phyloP scores from a whole-genome alignment of 2,113 vertebrate genomes.

The Caloenas nicobarica region DNA sequence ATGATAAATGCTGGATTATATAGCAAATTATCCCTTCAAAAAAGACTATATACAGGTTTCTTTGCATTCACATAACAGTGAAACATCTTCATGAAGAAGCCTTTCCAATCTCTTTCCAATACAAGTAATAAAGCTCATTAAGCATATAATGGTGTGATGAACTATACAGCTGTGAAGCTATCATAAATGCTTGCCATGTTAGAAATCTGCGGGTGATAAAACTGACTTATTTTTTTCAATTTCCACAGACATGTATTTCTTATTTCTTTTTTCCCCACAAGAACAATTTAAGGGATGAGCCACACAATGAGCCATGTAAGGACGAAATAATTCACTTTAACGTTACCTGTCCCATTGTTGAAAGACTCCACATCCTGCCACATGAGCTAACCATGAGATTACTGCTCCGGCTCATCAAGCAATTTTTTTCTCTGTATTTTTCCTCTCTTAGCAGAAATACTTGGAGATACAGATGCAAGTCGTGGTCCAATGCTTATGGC shows the following conservation, averaged over 20 bases:
- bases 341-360: not conserved
- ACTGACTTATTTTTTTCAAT: constrained; percentile 20
- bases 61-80: not conserved
- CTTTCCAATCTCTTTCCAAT: not conserved
- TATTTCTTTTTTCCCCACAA: not conserved
- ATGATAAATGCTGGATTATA: not conserved
- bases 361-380: not conserved
- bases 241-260: not conserved
- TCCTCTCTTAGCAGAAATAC: constrained; percentile 37
- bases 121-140: constrained; percentile 6
- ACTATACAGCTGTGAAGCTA: not conserved
- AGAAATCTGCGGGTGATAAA: constrained; percentile 2
- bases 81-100: not conserved
- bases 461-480: constrained; percentile 51
- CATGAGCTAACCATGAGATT: not conserved
- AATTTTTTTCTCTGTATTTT: not conserved
- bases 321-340: not conserved
- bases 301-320: not conserved
- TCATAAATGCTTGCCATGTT: not conserved
- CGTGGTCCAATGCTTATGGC: constrained; percentile 71
- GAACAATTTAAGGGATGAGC: not conserved
- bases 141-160: not conserved
- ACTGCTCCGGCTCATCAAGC: not conserved
- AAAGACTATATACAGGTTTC: not conserved
- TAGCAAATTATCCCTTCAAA: not conserved